These are phyloP conservation scores for Microplitis manilae DNA, from an alignment of 2,888 invertebrate genomes.

Conservation along the genomic window DNA sequence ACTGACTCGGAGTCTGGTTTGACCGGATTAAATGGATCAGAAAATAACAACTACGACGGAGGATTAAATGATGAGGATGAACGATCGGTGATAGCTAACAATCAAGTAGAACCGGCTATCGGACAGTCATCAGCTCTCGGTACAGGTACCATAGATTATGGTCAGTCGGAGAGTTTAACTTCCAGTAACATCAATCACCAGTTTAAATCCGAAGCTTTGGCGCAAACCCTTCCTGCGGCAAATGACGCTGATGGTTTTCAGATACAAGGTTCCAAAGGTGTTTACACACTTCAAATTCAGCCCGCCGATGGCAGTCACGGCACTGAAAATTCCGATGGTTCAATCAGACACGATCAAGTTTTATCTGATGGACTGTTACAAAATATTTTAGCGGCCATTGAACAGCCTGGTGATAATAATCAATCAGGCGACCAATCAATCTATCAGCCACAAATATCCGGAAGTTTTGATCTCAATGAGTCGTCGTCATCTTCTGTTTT, in stretches of 20 bases:
- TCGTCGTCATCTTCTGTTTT: constrained; percentile 2
- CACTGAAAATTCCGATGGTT: constrained; percentile 73
- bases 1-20: constrained; percentile 34
- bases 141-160: background rate
- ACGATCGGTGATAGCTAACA: background rate
- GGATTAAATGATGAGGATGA: background rate
- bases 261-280: constrained; percentile 75
- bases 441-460: constrained; percentile 52
- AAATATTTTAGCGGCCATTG: constrained; percentile 87
- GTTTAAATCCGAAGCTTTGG: constrained; percentile 55
- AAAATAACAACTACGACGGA: constrained; percentile 18
- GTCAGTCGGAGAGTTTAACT: background rate
- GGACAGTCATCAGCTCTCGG: constrained; percentile 44
- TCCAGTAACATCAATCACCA: constrained; percentile 49
- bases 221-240: constrained; percentile 51
- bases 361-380: constrained; percentile 85
- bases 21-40: background rate
- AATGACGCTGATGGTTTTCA: constrained; percentile 64
- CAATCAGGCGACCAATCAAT: constrained; percentile 57
- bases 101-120: constrained; percentile 10
- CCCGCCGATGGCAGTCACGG: constrained; percentile 76
- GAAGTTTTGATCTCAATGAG: constrained; percentile 8
- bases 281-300: constrained; percentile 85
- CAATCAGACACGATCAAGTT: constrained; percentile 81
- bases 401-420: constrained; percentile 75